Evolutionary conservation across 2,113 vertebrate genomes (phyloP), one percentile per base, ranked within the genome.

Genomic region (Sebastes schlegelii): DNA sequence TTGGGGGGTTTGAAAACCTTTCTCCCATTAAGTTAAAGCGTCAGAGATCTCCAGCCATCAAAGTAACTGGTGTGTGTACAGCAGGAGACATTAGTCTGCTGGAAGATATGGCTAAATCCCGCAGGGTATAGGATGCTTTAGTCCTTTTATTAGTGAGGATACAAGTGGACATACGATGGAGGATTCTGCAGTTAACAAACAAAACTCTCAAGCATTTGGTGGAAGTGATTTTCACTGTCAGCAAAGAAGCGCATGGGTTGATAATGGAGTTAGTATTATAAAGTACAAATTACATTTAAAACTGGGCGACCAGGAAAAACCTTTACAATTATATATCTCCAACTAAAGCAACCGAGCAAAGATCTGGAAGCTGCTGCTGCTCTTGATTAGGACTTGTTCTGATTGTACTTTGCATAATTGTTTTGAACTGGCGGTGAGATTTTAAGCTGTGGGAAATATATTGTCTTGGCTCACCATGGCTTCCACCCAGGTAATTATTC

Each of bases 401-500:
- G 42, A 84, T 61, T 61, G 10, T 62, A 68, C 81, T 91, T 85
- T 68, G 73, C 69, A 86, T 77, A 84, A 90, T 84, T 87, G 71
- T 63, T 85, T 81, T 71, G 66, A 88, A 83, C 66, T 74, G 45
- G 58, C 17, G 60, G 79, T 69, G 52, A 67, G 9, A 76, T 86
- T 58, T 83, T 40, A 80, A 78, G 54, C 77, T 82, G 73, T 67
- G 82, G 73, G 74, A 81, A 89, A 78, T 83, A 58, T 11, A 65
- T 74, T 74, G 49, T 88, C 73, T 79, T 63, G 9, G 74, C 68
- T 79, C 69, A 55, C 26, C 55, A 45, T 64, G 65, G 75, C 77
- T 85, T 21, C 61, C 52, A 81, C 62, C 67, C 52, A 83, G 55
- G 79, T 85, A 89, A 94, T 90, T 82, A 92, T 79, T 75, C 74